phyloP scores from a whole-genome alignment of 2,797 vertebrate species.

The Coluber constrictor region DNA sequence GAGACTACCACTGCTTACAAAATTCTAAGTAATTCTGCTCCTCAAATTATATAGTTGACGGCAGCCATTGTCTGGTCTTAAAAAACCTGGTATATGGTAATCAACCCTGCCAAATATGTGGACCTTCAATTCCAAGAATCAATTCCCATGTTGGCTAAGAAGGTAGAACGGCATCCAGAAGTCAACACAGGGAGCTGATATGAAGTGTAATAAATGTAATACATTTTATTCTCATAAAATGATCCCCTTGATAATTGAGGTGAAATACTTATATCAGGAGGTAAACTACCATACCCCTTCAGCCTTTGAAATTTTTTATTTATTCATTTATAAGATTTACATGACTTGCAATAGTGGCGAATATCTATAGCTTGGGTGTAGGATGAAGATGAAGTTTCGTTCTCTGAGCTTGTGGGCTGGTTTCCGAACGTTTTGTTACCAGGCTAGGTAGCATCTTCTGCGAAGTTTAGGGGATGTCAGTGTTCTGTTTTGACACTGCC shows the following conservation, averaged over 20 bases:
- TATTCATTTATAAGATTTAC: not conserved
- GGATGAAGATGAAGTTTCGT: no score
- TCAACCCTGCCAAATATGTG: not conserved
- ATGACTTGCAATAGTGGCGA: not conserved
- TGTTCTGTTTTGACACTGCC: no score
- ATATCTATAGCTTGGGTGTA: no score
- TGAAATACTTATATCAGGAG: not conserved
- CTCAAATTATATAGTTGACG: not conserved
- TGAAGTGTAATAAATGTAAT: not conserved
- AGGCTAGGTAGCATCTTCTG: no score
- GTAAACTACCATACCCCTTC: not conserved
- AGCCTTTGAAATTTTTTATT: not conserved
- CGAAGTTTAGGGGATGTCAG: no score
- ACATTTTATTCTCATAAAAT: not conserved
- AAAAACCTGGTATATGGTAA: conserved; percentile 17
- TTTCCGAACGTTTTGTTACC: no score
- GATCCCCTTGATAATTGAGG: not conserved
- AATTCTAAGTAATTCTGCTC: conserved; percentile 27
- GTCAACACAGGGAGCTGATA: not conserved
- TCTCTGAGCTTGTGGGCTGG: no score
- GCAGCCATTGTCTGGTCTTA: conserved; percentile 16
- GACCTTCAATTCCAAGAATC: not conserved
- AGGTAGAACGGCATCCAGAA: not conserved
- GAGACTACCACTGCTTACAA: not conserved
- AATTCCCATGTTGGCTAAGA: not conserved